These are phyloP conservation scores for Neolamprologus modestus DNA, from an alignment of 2,113 vertebrate genomes.

Conservation along the genomic window DNA sequence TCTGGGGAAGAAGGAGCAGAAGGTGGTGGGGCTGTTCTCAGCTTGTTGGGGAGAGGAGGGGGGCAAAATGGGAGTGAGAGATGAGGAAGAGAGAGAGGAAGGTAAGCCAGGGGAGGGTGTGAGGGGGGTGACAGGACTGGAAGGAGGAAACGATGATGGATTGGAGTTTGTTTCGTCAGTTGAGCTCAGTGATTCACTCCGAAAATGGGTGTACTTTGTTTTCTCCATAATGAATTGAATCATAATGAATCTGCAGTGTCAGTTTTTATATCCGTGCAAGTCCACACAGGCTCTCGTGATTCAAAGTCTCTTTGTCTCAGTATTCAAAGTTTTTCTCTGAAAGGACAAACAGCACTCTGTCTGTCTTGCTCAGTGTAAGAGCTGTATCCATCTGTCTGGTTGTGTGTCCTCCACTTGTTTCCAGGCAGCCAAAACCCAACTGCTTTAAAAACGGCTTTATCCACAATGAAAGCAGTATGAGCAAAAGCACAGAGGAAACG, in stretches of 20 bases:
- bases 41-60: conserved; percentile 62
- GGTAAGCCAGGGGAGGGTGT: conserved; percentile 66
- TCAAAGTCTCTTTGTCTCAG: conserved; percentile 49
- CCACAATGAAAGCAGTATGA: conserved; percentile 15
- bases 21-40: conserved; percentile 88
- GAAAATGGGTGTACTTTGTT: conserved; percentile 91
- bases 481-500: conserved; percentile 3
- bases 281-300: conserved; percentile 35
- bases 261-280: conserved; percentile 28
- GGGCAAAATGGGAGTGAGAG: conserved; percentile 77
- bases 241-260: conserved; percentile 68
- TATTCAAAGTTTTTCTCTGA: conserved; percentile 47
- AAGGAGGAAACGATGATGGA: conserved; percentile 69
- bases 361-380: conserved; percentile 35
- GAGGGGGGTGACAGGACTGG: conserved; percentile 66
- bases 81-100: conserved; percentile 80
- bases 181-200: conserved; percentile 87
- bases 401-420: conserved; percentile 30
- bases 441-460: conserved; percentile 18
- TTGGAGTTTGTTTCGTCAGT: conserved; percentile 70
- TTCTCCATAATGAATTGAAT: conserved; percentile 80
- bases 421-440: conserved; percentile 22
- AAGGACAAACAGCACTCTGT: conserved; percentile 43
- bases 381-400: conserved; percentile 29
- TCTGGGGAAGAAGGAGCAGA: conserved; percentile 94